Evolutionary conservation across 2,113 vertebrate genomes (phyloP), one percentile per base, ranked within the genome.

Genomic region (Ictalurus punctatus): DNA sequence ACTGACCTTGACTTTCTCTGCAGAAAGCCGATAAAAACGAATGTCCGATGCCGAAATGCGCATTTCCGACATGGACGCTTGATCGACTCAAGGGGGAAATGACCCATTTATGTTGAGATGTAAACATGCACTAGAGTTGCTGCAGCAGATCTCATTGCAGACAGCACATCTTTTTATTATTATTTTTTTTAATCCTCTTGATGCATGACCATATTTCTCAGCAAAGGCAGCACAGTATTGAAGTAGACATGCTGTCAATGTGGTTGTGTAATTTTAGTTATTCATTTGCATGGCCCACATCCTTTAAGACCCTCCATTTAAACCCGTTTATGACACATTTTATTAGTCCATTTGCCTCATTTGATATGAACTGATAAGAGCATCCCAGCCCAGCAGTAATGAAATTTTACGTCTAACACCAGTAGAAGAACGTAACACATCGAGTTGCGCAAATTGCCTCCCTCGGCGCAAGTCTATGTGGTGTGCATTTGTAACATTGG

Each of bases 1-100:
- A 61, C 63, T 89, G 91, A 87, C 81, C 82, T 81, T 69, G 73
- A 81, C 73, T 84, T 73, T 65, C 40, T 27, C 10, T 65, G 73
- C 81, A 44, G 79, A 88, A 87, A 65, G 54, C n/a, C 3, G 2
- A 80, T 80, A 30, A 80, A 56, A 30, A 30, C 12, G 52, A 59
- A 54, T 16, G 37, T n/a, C 25, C 8, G 21, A 56, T 65, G 67
- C 82, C 83, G 79, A 83, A 86, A 84, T 61, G 54, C 59, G 69
- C 14, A 34, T 6, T 67, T 71, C 30, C 27, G 40, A 59, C 54
- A 65, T 63, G 40, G 23, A 73, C 1, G 21, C 44, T 37, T 37
- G 54, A 88, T 56, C 54, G 85, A 61, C 83, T 21, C n/a, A 34
- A 37, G 73, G 48, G n/a, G 23, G 25, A 44, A 82, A 14, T 56